A percentile compares a stretch with the other conserved stretches of the same genome.
These are phyloP conservation scores for Anoplolepis gracilipes DNA, from an alignment of 1,140 invertebrate genomes.

Conservation along the genomic window DNA sequence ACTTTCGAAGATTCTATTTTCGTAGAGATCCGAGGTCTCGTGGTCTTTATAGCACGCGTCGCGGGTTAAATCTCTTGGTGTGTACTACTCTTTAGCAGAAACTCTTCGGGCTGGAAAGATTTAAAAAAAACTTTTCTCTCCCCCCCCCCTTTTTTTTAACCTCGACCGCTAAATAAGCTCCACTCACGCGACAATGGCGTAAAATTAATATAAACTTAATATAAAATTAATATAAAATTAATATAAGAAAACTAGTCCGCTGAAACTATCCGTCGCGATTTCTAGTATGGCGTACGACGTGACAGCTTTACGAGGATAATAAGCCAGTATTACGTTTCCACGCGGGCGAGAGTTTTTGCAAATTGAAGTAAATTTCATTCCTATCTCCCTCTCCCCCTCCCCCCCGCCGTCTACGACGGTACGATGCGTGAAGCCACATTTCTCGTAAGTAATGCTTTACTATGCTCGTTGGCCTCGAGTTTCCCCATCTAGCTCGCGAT, in stretches of 20 bases:
- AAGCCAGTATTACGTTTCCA: constrained; percentile 73
- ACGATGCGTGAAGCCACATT: constrained; percentile 65
- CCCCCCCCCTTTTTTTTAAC: not conserved
- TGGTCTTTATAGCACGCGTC: not conserved
- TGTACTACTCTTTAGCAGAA: not conserved
- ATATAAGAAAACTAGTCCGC: constrained; percentile 32
- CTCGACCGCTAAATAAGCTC: constrained; percentile 2
- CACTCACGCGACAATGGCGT: constrained; percentile 4
- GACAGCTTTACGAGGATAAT: constrained; percentile 78
- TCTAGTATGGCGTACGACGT: constrained; percentile 50
- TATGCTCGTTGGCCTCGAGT: constrained; percentile 59
- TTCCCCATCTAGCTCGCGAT: constrained; percentile 37
- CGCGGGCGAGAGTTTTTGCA: constrained; percentile 72
- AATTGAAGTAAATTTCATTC: constrained; percentile 73
- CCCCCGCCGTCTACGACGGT: constrained; percentile 55
- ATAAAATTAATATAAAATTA: no score
- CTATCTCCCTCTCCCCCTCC: not conserved
- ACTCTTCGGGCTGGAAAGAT: not conserved
- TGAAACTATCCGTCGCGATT: constrained; percentile 51
- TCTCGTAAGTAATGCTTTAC: constrained; percentile 71
- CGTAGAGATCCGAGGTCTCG: not conserved
- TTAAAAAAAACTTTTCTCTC: not conserved
- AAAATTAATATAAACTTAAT: no score
- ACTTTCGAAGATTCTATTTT: not conserved
- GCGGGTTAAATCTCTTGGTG: not conserved